Base-by-base conservation (phyloP, 2,113 vertebrate genomes). In the Panthera leo region DNA sequence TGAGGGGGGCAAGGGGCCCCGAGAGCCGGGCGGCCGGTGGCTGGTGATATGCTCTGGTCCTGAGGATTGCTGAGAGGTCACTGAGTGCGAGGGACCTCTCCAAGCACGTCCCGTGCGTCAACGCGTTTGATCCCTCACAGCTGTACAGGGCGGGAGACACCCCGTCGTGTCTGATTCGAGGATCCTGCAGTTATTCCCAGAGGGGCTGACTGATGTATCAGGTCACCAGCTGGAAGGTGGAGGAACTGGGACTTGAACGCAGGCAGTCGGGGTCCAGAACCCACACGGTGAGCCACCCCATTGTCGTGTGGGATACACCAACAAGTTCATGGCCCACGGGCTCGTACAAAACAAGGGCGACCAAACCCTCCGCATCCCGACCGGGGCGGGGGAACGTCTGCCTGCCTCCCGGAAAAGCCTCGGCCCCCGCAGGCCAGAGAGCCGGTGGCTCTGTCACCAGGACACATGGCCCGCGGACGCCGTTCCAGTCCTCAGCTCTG, bases 21-120 rank as follows among this genome's bases (percentile, higher is more conserved):
- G 3, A 25, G 25, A 39, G 25, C 15, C 23, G 3, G 16, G 65
- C 0, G 0, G 25, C 31, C 39, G 4, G 12, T 68, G 63, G 31
- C 67, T 18, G 67, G 34, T 70, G 34, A 70, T 34, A 3, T n/a
- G 34, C 67, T n/a, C 31, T 18, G 67, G 34, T 70, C 34, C 67
- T 70, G 67, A 70, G 34, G 7, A 29, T 29, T 65, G 63, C 63
- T 19, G 63, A 29, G 63, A 70, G 67, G 67, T n/a, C 67, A 70
- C 34, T 1, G 16, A 8, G 67, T 0, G 7, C 67, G 15, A 2
- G 18, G 67, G 67, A 68, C 34, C 31, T 34, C 31, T 6, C 29
- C 14, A 68, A 7, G 31, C 3, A 14, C 14, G 14, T 68, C 31
- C 14, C 5, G 16, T 16, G 29, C 10, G 67, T 68, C 67, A 31